phyloP scores from a whole-genome alignment of 2,797 vertebrate species.

The Amazonetta brasiliensis region DNA sequence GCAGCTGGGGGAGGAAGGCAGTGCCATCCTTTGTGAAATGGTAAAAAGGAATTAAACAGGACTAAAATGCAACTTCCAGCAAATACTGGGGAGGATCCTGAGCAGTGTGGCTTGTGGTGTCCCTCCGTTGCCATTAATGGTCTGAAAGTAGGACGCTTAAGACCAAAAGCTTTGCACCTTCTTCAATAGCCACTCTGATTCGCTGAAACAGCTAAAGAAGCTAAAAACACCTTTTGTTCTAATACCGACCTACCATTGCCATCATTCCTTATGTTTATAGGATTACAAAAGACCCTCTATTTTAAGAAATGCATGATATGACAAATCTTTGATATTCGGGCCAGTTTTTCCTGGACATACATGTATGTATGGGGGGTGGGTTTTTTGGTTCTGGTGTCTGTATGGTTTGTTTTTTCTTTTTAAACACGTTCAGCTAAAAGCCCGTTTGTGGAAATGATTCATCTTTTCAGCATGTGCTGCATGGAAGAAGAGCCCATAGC shows the following conservation, averaged over 20 bases:
- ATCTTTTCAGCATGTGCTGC: background rate
- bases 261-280: background rate
- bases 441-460: background rate
- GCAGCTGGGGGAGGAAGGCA: background rate
- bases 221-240: background rate
- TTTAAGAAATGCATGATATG: background rate
- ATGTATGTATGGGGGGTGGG: background rate
- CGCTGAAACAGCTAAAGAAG: fast-evolving
- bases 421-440: background rate
- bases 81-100: background rate
- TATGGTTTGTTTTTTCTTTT: background rate
- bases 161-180: background rate
- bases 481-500: background rate
- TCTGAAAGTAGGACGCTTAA: background rate
- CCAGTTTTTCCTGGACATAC: background rate
- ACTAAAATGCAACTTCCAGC: background rate
- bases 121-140: background rate
- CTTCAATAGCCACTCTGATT: background rate
- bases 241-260: background rate
- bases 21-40: background rate
- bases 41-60: background rate
- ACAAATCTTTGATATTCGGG: background rate
- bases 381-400: background rate
- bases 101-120: fast-evolving
- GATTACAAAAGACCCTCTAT: background rate